These are phyloP conservation scores for Sus scrofa DNA, from an alignment of 2,113 vertebrate genomes.

Conservation along the genomic window DNA sequence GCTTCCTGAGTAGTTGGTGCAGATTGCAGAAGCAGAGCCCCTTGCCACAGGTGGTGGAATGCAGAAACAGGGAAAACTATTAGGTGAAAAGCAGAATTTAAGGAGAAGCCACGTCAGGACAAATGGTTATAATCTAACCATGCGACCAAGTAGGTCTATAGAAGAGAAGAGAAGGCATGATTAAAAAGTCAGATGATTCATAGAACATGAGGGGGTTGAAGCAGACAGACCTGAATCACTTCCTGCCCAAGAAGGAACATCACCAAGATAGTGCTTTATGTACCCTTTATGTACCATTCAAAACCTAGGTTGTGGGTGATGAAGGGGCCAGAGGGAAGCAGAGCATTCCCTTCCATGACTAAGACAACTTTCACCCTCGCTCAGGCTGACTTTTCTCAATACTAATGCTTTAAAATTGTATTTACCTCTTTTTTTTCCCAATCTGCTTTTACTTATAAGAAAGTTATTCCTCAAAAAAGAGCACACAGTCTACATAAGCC, in stretches of 20 bases:
- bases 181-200: background rate
- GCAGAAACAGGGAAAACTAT: background rate
- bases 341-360: background rate
- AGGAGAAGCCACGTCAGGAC: background rate
- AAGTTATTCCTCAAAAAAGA: conserved; percentile 46
- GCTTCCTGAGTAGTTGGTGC: background rate
- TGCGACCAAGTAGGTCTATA: background rate
- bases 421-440: conserved; percentile 19
- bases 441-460: background rate
- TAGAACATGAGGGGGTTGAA: background rate
- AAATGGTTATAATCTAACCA: conserved; percentile 2
- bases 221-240: conserved; percentile 5
- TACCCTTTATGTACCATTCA: background rate
- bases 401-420: background rate
- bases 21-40: background rate
- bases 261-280: background rate
- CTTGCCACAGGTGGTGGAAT: background rate
- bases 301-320: background rate
- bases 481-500: background rate
- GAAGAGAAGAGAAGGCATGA: background rate
- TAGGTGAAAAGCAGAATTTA: conserved; percentile 26
- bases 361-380: background rate
- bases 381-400: background rate
- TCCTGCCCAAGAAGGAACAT: background rate
- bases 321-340: background rate